These are phyloP conservation scores for Micromussa lordhowensis DNA, from an alignment of 92 coral and sea anemone species.

Conservation along the genomic window DNA sequence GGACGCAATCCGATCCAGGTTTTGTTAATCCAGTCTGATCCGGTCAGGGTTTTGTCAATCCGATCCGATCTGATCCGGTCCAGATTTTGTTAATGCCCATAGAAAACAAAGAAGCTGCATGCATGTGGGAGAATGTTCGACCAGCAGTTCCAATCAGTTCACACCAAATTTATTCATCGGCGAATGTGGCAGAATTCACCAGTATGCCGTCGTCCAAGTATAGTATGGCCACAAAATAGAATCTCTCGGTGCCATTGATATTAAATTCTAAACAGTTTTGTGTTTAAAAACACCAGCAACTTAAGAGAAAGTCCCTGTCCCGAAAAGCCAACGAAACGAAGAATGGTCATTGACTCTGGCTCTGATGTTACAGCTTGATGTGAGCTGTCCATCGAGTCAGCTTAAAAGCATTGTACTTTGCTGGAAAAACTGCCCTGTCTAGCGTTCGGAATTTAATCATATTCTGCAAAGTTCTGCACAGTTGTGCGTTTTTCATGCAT, in stretches of 20 bases:
- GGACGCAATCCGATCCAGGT: too few species aligned
- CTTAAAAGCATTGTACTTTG: too few species aligned
- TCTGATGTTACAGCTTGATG: too few species aligned
- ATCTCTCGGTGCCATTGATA: slow-evolving; percentile 35
- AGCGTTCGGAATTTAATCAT: too few species aligned
- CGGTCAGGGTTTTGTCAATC: too few species aligned
- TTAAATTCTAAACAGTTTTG: too few species aligned
- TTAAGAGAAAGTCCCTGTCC: background rate
- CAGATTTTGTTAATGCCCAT: slow-evolving; percentile 10
- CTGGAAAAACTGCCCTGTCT: too few species aligned
- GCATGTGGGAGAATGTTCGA: slow-evolving; percentile 1
- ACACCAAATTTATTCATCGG: slow-evolving; percentile 18
- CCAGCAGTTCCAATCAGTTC: slow-evolving; percentile 18
- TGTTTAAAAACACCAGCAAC: background rate
- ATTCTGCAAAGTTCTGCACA: too few species aligned
- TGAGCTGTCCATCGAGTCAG: too few species aligned
- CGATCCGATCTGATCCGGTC: slow-evolving; percentile 6
- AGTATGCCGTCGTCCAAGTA: slow-evolving; percentile 2
- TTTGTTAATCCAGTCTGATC: too few species aligned
- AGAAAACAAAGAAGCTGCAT: too few species aligned
- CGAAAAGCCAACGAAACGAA: slow-evolving; percentile 21
- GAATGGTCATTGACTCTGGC: background rate
- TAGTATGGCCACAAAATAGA: slow-evolving; percentile 35
- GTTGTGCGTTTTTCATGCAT: too few species aligned
- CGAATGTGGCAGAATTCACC: slow-evolving; percentile 21